Conservation (phyloP, 2,113 vertebrate species). For the Aspidoscelis tigris region DNA sequence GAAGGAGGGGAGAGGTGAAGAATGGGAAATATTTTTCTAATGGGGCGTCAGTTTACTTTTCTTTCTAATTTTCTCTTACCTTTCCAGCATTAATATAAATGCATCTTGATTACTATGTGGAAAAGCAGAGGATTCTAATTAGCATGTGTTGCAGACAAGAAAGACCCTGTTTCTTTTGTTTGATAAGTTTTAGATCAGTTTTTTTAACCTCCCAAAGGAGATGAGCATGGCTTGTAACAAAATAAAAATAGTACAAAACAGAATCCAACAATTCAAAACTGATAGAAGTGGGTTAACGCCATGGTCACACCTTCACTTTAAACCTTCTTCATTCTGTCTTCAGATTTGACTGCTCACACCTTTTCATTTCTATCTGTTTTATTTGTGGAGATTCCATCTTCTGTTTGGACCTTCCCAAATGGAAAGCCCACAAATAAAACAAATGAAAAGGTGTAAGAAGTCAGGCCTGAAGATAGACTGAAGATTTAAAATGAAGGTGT, state of each 20-base stretch:
- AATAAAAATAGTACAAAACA: slow-evolving; percentile 72
- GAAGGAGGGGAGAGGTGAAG: slow-evolving; percentile 34
- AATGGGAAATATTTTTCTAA: slow-evolving; percentile 61
- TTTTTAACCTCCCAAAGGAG: too few species aligned
- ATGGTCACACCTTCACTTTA: too few species aligned
- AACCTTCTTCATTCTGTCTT: too few species aligned
- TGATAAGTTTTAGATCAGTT: too few species aligned
- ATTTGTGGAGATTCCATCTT: too few species aligned
- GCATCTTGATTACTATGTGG: slow-evolving; percentile 72
- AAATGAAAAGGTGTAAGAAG: too few species aligned
- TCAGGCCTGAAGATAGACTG: too few species aligned
- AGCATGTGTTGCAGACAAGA: slow-evolving; percentile 55
- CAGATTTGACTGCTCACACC: too few species aligned
- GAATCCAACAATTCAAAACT: neutral
- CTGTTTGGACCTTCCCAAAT: too few species aligned
- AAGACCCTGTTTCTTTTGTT: slow-evolving; percentile 11
- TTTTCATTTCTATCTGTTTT: too few species aligned
- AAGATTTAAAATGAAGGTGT: too few species aligned
- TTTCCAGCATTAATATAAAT: slow-evolving; percentile 74
- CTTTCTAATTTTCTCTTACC: slow-evolving; percentile 71
- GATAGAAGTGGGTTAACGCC: neutral
- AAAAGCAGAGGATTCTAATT: slow-evolving; percentile 68
- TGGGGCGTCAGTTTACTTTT: slow-evolving; percentile 72
- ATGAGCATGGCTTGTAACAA: slow-evolving; percentile 25
- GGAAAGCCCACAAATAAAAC: too few species aligned